Percentiles rank a stretch among this genome's conserved stretches.
phyloP scores from a whole-genome alignment of 2,888 invertebrate species.

The Myopa tessellatipennis region DNA sequence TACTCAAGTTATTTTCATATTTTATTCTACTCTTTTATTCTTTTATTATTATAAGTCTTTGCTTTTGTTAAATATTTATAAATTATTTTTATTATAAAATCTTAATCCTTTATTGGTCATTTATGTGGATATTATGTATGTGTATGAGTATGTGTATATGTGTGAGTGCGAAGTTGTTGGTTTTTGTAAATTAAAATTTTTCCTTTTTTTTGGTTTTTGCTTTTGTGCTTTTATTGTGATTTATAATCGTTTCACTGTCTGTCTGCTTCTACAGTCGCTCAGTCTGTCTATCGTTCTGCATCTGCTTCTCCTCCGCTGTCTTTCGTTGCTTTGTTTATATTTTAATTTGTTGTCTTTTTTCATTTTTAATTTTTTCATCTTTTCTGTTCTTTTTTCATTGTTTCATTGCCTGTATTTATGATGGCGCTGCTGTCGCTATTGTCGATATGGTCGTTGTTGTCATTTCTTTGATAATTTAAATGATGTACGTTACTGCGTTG shows the following conservation, averaged over 20 bases:
- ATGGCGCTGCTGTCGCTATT: conserved; percentile 14
- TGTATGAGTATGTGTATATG: background rate
- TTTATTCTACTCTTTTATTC: no score
- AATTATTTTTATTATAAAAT: background rate
- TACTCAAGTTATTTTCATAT: no score
- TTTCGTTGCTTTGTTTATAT: background rate
- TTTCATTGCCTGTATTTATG: conserved; percentile 24
- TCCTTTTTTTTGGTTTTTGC: conserved; percentile 1
- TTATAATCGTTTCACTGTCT: background rate
- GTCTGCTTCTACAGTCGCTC: background rate
- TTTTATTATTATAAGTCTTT: no score
- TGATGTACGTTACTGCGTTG: conserved; percentile 31
- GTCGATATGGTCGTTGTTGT: background rate
- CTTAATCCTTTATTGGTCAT: background rate
- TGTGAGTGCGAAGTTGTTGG: background rate
- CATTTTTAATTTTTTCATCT: background rate
- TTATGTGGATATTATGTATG: conserved; percentile 1
- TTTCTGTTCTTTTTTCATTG: background rate
- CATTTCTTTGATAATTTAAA: conserved; percentile 26
- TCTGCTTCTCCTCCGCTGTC: background rate
- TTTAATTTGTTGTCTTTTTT: conserved; percentile 5
- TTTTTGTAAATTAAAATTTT: background rate
- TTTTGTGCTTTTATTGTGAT: conserved; percentile 6
- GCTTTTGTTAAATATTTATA: no score
- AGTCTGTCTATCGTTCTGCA: conserved; percentile 1